phyloP scores from a whole-genome alignment of 2,888 invertebrate genomes.

The Lasioglossum villosulum region DNA sequence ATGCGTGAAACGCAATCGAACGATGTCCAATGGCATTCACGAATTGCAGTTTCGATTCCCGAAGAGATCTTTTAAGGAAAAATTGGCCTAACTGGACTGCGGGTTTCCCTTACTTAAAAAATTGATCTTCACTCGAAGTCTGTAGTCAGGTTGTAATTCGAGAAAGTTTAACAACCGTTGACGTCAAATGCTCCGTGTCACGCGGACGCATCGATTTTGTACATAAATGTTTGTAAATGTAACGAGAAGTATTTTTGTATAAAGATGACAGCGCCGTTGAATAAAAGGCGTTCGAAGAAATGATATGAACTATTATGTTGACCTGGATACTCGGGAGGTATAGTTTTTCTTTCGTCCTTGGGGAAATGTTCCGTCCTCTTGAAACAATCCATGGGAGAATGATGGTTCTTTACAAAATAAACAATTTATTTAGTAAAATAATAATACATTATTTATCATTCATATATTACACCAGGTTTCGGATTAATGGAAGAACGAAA shows the following conservation, averaged over 20 bases:
- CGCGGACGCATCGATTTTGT: constrained; percentile 14
- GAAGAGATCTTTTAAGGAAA: background rate
- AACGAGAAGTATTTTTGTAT: constrained; percentile 10
- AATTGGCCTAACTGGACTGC: background rate
- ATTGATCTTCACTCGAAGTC: background rate
- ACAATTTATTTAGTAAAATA: constrained; percentile 80
- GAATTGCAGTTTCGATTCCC: background rate
- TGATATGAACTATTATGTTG: background rate
- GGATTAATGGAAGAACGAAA: constrained; percentile 75
- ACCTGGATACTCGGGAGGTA: background rate
- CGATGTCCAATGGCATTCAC: background rate
- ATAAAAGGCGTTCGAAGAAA: background rate
- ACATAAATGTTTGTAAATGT: constrained; percentile 26
- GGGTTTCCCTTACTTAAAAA: background rate
- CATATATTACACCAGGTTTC: constrained; percentile 67
- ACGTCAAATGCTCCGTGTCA: background rate
- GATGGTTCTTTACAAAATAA: constrained; percentile 75
- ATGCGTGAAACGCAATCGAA: background rate
- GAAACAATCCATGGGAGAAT: background rate
- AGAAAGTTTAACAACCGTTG: background rate
- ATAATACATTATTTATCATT: constrained; percentile 76
- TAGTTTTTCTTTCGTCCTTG: background rate
- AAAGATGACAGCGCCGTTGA: background rate
- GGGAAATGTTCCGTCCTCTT: background rate
- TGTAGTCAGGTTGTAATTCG: background rate